These are phyloP conservation scores for Sebastes umbrosus DNA, from an alignment of 2,797 vertebrate species.

Conservation along the genomic window DNA sequence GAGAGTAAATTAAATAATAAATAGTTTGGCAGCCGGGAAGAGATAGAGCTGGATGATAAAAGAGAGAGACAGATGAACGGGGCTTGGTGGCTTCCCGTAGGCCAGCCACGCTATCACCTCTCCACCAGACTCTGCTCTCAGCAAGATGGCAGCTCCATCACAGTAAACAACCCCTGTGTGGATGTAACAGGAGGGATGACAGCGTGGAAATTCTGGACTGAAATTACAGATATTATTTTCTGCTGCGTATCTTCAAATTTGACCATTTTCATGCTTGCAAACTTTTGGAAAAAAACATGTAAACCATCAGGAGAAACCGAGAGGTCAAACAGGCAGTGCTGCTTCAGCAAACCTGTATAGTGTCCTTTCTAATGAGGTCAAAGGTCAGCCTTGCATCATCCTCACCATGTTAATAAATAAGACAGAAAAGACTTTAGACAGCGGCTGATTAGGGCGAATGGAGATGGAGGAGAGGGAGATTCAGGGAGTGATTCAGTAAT, in stretches of 20 bases:
- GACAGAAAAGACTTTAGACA: neutral
- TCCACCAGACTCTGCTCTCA: conserved; percentile 62
- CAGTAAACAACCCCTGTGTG: conserved; percentile 41
- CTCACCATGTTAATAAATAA: neutral
- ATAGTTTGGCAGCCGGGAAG: conserved; percentile 46
- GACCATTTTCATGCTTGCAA: neutral
- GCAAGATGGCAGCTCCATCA: conserved; percentile 55
- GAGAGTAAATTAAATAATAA: conserved; percentile 43
- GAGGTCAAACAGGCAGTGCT: neutral
- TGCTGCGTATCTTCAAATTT: neutral
- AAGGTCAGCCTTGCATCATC: neutral
- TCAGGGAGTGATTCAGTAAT: neutral
- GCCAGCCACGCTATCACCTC: conserved; percentile 61
- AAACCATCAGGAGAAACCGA: neutral
- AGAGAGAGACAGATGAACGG: conserved; percentile 56
- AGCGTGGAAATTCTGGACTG: neutral
- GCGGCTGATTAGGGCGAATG: neutral
- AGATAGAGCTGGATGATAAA: conserved; percentile 55
- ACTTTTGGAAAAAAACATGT: neutral
- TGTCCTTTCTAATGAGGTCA: conserved; percentile 7
- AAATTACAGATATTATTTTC: conserved; percentile 15
- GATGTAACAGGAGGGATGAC: neutral
- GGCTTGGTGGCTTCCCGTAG: conserved; percentile 55
- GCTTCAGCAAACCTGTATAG: neutral
- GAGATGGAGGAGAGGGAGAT: neutral